These are phyloP conservation scores for Cossypha heuglini DNA, from an alignment of 2,797 vertebrate species.

Conservation along the genomic window DNA sequence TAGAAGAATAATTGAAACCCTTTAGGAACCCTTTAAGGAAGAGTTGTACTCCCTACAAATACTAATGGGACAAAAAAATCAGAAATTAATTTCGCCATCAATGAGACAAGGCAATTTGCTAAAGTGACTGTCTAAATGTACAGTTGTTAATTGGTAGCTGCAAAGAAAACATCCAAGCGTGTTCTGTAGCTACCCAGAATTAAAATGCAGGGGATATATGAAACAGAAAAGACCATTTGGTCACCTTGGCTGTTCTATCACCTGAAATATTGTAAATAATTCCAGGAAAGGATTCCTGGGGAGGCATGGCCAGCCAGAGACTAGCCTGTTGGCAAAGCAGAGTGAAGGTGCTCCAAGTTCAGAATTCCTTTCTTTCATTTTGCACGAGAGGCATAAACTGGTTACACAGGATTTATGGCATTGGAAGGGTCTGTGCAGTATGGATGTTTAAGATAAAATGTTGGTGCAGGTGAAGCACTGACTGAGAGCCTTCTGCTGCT, in stretches of 20 bases:
- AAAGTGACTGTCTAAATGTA: background rate
- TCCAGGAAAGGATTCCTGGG: background rate
- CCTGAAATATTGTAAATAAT: background rate
- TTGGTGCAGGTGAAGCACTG: background rate
- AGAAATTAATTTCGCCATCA: background rate
- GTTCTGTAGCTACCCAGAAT: background rate
- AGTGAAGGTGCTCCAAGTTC: background rate
- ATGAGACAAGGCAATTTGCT: background rate
- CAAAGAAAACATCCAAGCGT: background rate
- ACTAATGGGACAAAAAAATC: background rate
- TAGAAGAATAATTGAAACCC: background rate
- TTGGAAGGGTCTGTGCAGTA: background rate
- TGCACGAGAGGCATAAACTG: background rate
- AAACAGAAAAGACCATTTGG: background rate
- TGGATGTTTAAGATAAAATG: background rate
- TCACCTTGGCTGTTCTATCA: background rate
- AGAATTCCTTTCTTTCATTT: background rate
- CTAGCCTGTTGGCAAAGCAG: background rate
- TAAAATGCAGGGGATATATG: background rate
- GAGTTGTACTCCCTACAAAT: background rate
- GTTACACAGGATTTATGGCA: background rate
- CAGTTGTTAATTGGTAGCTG: background rate
- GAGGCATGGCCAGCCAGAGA: background rate
- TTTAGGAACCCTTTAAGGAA: background rate
- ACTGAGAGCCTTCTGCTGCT: background rate